A percentile compares a stretch with the other conserved stretches of the same genome.
Conservation (phyloP, 2,888 invertebrate species). For the Pelosia muscerda region DNA sequence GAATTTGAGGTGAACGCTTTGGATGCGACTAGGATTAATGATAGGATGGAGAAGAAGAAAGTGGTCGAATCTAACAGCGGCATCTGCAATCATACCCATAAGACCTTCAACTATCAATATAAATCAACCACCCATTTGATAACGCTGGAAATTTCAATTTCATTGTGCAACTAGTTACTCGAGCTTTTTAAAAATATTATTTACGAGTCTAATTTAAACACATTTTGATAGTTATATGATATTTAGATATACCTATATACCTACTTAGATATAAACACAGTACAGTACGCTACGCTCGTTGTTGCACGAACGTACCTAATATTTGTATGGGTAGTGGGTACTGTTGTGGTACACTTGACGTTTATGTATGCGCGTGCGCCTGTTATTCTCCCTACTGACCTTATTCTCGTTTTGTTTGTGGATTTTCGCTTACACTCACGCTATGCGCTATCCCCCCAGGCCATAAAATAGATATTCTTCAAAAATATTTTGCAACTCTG, state of each 20-base stretch:
- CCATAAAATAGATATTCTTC: too few relatives aligned
- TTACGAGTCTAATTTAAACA: neutral
- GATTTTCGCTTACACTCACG: constrained; percentile 45
- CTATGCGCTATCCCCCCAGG: constrained; percentile 18
- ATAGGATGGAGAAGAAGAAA: too few relatives aligned
- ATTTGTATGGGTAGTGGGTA: too few relatives aligned
- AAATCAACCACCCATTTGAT: neutral
- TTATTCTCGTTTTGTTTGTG: constrained; percentile 43
- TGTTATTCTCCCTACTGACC: constrained; percentile 51
- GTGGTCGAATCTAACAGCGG: neutral
- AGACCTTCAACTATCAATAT: neutral
- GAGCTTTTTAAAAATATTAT: neutral
- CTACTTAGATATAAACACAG: neutral
- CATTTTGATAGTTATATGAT: too few relatives aligned
- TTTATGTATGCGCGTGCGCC: constrained; percentile 29
- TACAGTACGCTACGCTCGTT: neutral
- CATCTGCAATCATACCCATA: neutral
- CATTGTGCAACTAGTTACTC: neutral
- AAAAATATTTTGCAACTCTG: too few relatives aligned
- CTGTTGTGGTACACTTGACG: constrained; percentile 32
- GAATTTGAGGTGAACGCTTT: too few relatives aligned
- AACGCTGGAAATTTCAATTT: neutral
- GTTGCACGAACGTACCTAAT: constrained; percentile 25
- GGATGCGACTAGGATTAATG: too few relatives aligned
- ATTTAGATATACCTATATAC: too few relatives aligned